Evolutionary conservation across 1,140 invertebrate species (phyloP), one percentile per base, ranked within the genome.

Genomic region (Ips nitidus): DNA sequence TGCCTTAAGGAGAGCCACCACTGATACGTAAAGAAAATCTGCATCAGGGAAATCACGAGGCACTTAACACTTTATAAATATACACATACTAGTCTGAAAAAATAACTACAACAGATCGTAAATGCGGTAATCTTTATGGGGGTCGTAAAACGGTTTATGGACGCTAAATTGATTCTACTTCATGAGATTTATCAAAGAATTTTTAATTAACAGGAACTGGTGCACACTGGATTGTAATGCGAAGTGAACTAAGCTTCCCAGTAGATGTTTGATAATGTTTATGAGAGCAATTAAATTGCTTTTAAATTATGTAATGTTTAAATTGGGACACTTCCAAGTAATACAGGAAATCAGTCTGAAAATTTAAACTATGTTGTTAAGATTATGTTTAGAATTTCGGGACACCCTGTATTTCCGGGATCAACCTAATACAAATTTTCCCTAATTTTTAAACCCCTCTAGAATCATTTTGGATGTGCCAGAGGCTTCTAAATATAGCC

Each of bases 21-120:
- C 45, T 47, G 4, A n/a, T n/a, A 47, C n/a, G n/a, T 47, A 47
- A 47, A 47, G n/a, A 47, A 47, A 47, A 5, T 4, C n/a, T 47
- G n/a, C n/a, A 47, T 47, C 45, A 5, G 22, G 7, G 45, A n/a
- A 60, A 64, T 22, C 22, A 53, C 36, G 8, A 22, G 22, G 39
- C 55, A 66, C 43, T 66, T 66, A 66, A 66, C 64, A 66, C 64
- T 58, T 66, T 66, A 66, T 58, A 66, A 66, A 66, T 66, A 59
- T 59, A 66, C 62, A 40, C 40, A 58, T 58, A 66, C 64, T 66
- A 58, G 64, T 47, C 42, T 57, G 64, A 52, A 66, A 22, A 66
- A 58, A 66, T 66, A 57, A 47, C 64, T 66, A 66, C 64, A 58
- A 66, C 64, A 66, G 64, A 66, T 66, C 64, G 58, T 66, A 66